phyloP scores from a whole-genome alignment of 2,797 vertebrate species.

The Nothura maculosa region DNA sequence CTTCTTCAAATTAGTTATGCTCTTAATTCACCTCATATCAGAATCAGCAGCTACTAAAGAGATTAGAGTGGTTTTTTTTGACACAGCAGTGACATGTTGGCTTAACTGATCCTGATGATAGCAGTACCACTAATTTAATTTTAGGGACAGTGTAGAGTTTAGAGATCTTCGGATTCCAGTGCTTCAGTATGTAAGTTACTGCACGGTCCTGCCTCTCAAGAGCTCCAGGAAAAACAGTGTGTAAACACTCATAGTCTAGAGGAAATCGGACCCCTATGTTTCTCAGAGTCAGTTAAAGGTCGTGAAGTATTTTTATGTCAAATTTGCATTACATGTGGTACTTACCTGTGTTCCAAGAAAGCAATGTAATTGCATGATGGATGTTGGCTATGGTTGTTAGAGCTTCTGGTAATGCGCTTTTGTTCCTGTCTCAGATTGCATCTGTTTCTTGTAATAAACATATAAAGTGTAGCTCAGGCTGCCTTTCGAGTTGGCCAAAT shows the following conservation, averaged over 20 bases:
- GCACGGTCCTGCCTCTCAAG: background rate
- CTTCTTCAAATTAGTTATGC: background rate
- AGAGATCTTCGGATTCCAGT: background rate
- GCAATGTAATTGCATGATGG: constrained; percentile 3
- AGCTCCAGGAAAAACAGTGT: background rate
- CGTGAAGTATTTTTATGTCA: background rate
- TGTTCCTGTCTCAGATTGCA: background rate
- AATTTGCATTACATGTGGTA: constrained; percentile 36
- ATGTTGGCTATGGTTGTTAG: constrained; percentile 25
- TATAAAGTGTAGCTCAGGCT: background rate
- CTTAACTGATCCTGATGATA: background rate
- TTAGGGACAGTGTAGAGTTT: background rate
- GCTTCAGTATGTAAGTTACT: background rate
- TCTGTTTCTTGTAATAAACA: background rate
- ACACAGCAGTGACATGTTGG: background rate
- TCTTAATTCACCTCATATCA: background rate
- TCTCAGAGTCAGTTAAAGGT: background rate
- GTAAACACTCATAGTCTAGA: background rate
- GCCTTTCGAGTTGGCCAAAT: background rate
- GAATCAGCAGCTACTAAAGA: background rate
- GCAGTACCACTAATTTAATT: background rate
- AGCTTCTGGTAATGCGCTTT: constrained; percentile 46
- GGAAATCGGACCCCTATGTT: background rate
- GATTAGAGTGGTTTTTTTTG: background rate
- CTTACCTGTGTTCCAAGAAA: constrained; percentile 26